Percentiles rank a stretch among this genome's conserved stretches.
These are phyloP conservation scores for Vicugna pacos DNA, from an alignment of 2,113 vertebrate genomes.

Conservation along the genomic window DNA sequence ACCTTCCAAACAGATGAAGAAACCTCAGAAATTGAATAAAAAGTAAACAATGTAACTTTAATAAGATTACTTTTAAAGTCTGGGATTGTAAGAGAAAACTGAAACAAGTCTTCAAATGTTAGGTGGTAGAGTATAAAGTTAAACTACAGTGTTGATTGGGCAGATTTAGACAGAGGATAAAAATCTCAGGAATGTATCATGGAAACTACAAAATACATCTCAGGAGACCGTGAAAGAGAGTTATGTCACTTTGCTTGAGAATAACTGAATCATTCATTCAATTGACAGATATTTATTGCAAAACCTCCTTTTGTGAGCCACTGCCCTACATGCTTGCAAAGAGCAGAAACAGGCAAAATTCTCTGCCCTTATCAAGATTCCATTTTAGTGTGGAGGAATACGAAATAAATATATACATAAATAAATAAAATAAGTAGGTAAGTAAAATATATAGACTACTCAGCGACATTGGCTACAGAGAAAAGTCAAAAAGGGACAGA, in stretches of 20 bases:
- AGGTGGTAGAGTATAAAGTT: neutral
- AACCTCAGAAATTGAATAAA: neutral
- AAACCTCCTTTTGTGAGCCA: neutral
- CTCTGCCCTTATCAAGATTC: neutral
- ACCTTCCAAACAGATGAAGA: neutral
- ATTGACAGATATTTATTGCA: neutral
- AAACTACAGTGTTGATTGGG: neutral
- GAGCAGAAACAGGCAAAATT: neutral
- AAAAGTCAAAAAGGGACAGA: neutral
- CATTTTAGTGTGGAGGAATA: neutral
- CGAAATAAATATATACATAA: neutral
- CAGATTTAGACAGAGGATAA: neutral
- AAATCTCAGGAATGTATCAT: neutral
- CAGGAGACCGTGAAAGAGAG: neutral
- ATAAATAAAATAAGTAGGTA: neutral
- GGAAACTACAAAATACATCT: neutral
- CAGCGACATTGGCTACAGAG: neutral
- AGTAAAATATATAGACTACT: neutral
- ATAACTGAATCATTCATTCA: neutral
- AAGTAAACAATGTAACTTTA: neutral
- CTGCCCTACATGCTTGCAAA: neutral
- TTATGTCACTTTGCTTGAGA: neutral
- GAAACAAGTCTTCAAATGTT: constrained; percentile 8
- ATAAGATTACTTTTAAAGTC: neutral
- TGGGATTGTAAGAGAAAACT: neutral